Evolutionary conservation across 2,888 invertebrate species (phyloP).

Genomic region (Apantesis nais): DNA sequence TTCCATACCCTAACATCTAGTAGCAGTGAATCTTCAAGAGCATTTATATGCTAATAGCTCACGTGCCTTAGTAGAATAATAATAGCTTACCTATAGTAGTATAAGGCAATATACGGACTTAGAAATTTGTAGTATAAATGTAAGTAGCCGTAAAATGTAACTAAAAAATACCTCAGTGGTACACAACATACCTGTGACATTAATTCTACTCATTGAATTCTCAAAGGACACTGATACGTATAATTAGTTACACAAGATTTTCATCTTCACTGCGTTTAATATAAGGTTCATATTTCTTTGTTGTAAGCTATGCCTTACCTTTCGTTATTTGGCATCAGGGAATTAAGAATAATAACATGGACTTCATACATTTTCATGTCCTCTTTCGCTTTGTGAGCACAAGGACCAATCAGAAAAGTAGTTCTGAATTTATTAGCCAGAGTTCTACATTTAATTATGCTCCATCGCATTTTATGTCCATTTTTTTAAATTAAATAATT

Average conservation of each 20-base stretch:
- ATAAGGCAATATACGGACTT: not conserved
- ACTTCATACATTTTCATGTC: constrained; percentile 17
- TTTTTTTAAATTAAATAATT: too few relatives aligned
- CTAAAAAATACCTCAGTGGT: constrained; percentile 32
- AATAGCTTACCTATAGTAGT: not conserved
- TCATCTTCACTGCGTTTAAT: accelerated
- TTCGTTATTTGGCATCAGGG: constrained; percentile 18
- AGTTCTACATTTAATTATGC: not conserved
- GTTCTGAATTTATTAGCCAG: not conserved
- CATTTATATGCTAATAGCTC: constrained; percentile 4
- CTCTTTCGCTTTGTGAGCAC: constrained; percentile 14
- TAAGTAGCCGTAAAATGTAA: not conserved
- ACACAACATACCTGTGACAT: constrained; percentile 34
- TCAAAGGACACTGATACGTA: constrained; percentile 33
- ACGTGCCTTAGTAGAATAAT: constrained; percentile 1
- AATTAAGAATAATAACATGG: constrained; percentile 24
- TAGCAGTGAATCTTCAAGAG: constrained; percentile 4
- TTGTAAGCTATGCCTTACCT: not conserved
- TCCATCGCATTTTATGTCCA: not conserved
- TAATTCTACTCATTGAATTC: constrained; percentile 46
- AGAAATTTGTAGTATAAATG: not conserved
- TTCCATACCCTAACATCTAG: not conserved
- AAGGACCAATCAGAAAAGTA: constrained; percentile 8
- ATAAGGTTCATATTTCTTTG: constrained; percentile 18
- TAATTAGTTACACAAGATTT: constrained; percentile 15